Percentiles rank a stretch among this genome's conserved stretches.
These are phyloP conservation scores for Phenganax stokvisi DNA, from an alignment of 92 coral and sea anemone species.

Conservation along the genomic window DNA sequence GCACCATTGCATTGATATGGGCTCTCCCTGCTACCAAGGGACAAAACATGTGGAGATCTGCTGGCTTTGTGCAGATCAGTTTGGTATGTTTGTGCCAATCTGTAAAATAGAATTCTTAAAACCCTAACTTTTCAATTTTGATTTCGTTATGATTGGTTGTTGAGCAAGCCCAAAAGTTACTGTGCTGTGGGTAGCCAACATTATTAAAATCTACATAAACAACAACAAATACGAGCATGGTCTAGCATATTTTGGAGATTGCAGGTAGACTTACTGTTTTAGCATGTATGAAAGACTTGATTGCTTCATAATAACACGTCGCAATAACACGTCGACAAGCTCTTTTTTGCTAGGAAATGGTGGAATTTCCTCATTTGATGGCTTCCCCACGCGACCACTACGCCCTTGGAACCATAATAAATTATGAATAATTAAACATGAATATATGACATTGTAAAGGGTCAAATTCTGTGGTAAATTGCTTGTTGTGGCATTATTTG, in stretches of 20 bases:
- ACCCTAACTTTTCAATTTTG: too few species aligned
- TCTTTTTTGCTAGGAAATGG: too few species aligned
- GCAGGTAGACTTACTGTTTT: not conserved
- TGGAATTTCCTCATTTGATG: too few species aligned
- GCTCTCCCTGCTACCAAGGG: conserved; percentile 1
- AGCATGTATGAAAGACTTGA: conserved; percentile 18
- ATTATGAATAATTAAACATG: too few species aligned
- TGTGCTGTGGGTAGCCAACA: not conserved
- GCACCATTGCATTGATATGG: conserved; percentile 5
- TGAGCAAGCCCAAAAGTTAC: conserved; percentile 1
- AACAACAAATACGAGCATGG: not conserved
- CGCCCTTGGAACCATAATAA: too few species aligned
- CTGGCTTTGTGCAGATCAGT: not conserved
- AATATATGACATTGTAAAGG: too few species aligned
- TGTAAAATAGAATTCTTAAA: not conserved
- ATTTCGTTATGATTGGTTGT: not conserved
- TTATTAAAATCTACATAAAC: not conserved
- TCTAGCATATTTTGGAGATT: not conserved
- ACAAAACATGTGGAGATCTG: not conserved
- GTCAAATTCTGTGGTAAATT: too few species aligned
- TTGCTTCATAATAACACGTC: too few species aligned
- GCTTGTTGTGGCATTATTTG: too few species aligned
- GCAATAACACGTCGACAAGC: too few species aligned
- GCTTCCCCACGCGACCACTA: too few species aligned
- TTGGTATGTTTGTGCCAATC: conserved; percentile 10